phyloP scores from a whole-genome alignment of 2,113 vertebrate species.

The Oriolus oriolus region DNA sequence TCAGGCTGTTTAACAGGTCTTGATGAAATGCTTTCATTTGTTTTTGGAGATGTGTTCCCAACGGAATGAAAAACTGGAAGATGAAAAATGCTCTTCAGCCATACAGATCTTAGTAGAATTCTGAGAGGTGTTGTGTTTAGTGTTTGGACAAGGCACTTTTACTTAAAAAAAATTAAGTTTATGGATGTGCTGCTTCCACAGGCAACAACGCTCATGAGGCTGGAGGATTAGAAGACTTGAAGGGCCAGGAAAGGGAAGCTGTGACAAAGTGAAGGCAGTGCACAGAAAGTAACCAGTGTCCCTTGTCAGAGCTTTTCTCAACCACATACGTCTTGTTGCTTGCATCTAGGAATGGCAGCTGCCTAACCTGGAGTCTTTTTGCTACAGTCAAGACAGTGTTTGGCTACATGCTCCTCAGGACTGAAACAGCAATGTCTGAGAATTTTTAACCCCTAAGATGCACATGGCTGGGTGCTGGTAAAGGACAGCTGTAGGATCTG shows the following conservation, averaged over 20 bases:
- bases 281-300: not conserved
- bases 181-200: not conserved
- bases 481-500: not conserved
- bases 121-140: not conserved
- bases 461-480: not conserved
- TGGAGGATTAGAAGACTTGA: not conserved
- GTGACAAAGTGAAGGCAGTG: not conserved
- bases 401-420: not conserved
- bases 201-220: not conserved
- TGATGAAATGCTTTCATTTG: not conserved
- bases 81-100: not conserved
- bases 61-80: not conserved
- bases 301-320: not conserved
- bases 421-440: not conserved
- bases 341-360: not conserved
- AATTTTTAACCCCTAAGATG: not conserved
- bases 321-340: not conserved
- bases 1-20: not conserved
- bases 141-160: not conserved
- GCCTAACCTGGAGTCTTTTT: not conserved
- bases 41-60: not conserved
- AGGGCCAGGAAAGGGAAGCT: not conserved
- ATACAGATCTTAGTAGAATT: not conserved
- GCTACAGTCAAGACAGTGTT: not conserved
- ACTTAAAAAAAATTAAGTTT: not conserved